Conservation (phyloP, 2,888 invertebrate species). For the Eristalis arbustorum region DNA sequence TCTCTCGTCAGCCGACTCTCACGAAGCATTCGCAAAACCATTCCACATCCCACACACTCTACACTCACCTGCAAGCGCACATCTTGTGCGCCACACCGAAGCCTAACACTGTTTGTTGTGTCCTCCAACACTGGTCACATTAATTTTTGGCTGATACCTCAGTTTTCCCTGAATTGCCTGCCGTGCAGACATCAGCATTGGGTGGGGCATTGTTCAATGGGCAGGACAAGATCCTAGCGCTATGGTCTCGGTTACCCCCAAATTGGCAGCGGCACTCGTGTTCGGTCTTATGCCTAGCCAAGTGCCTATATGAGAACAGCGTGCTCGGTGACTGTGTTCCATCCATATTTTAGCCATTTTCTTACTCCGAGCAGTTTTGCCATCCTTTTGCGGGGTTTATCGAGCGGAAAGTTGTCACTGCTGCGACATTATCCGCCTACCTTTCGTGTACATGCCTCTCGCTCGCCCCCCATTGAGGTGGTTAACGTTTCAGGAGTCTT, state of each 20-base stretch:
- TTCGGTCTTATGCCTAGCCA: constrained; percentile 52
- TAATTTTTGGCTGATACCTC: constrained; percentile 66
- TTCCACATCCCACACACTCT: not conserved
- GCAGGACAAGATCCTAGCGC: constrained; percentile 55
- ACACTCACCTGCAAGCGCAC: not conserved
- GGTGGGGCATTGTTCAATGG: constrained; percentile 49
- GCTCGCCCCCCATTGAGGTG: constrained; percentile 33
- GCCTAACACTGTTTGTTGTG: constrained; percentile 50
- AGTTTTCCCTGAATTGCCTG: constrained; percentile 42
- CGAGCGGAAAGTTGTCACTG: constrained; percentile 66
- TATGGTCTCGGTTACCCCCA: constrained; percentile 41
- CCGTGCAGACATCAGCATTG: not conserved
- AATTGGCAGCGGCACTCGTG: constrained; percentile 57
- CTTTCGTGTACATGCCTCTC: too few relatives aligned
- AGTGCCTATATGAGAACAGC: constrained; percentile 1
- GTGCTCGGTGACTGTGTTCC: constrained; percentile 17
- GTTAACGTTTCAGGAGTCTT: constrained; percentile 46
- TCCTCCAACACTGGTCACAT: constrained; percentile 53
- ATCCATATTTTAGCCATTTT: constrained; percentile 66
- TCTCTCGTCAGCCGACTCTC: not conserved
- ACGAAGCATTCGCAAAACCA: not conserved
- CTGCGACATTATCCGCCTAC: constrained; percentile 47
- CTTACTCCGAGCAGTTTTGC: constrained; percentile 49
- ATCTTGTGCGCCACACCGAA: constrained; percentile 4
- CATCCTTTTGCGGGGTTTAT: constrained; percentile 59